Evolutionary conservation across 2,888 invertebrate genomes (phyloP).

Genomic region (Helicoverpa assulta): DNA sequence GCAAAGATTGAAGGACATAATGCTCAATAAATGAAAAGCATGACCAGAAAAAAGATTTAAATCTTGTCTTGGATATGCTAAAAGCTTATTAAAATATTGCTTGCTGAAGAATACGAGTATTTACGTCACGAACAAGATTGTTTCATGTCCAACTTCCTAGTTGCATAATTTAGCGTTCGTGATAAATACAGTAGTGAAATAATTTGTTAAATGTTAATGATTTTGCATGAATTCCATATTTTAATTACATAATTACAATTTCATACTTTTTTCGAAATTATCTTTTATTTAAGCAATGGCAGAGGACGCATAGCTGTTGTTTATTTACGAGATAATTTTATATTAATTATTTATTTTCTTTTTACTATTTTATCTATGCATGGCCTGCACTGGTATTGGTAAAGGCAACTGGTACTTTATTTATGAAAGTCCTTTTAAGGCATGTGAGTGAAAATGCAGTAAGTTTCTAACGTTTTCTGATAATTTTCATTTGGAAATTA

Average conservation of each 20-base stretch:
- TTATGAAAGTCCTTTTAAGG: slow-evolving; percentile 18
- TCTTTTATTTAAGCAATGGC: slow-evolving; percentile 72
- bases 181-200: slow-evolving; percentile 11
- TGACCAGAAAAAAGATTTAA: neutral
- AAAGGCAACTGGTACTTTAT: slow-evolving; percentile 24
- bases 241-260: neutral
- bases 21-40: slow-evolving; percentile 7
- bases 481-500: slow-evolving; percentile 74
- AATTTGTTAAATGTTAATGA: slow-evolving; percentile 13
- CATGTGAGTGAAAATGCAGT: slow-evolving; percentile 80
- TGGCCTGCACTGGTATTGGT: neutral
- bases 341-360: slow-evolving; percentile 8
- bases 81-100: neutral
- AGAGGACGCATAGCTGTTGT: slow-evolving; percentile 80
- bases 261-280: slow-evolving; percentile 67
- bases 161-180: neutral
- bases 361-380: neutral
- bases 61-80: neutral
- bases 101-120: neutral
- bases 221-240: slow-evolving; percentile 40
- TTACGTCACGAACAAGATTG: neutral
- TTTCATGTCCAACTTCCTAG: slow-evolving; percentile 1
- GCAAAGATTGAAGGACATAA: slow-evolving; percentile 6
- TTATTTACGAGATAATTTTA: slow-evolving; percentile 70
- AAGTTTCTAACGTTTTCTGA: slow-evolving; percentile 63